Conservation (phyloP, 2,797 vertebrate genomes). For the Platalea minor region DNA sequence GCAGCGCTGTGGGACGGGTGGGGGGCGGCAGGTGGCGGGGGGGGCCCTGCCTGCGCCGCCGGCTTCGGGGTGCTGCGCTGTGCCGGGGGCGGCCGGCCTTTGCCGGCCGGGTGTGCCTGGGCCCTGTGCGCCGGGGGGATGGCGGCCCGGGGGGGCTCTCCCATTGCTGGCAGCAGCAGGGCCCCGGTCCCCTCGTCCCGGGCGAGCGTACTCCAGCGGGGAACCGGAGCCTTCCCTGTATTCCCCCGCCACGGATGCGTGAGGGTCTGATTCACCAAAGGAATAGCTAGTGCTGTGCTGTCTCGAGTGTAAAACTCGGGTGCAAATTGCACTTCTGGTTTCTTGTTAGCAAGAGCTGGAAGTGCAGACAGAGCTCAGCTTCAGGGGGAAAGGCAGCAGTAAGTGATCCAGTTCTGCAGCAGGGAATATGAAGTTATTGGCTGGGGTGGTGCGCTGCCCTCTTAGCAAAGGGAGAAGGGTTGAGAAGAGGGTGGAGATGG, state of each 20-base stretch:
- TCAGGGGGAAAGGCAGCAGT: neutral
- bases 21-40: neutral
- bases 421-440: neutral
- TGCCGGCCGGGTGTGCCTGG: neutral
- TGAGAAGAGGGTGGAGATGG: neutral
- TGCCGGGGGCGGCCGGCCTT: neutral
- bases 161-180: neutral
- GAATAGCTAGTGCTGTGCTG: neutral
- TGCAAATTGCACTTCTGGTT: neutral
- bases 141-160: neutral
- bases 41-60: neutral
- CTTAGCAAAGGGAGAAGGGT: neutral
- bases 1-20: neutral
- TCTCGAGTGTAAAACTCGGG: neutral
- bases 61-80: neutral
- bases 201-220: neutral
- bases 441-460: neutral
- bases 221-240: neutral
- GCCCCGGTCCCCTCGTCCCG: neutral
- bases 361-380: neutral
- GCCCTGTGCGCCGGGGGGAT: neutral
- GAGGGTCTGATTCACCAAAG: neutral
- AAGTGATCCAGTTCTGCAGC: neutral
- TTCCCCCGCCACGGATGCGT: fast-evolving
- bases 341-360: neutral